Evolutionary conservation across 2,797 vertebrate species (phyloP), one percentile per base, ranked within the genome.

Genomic region (Rhinichthys osculus): DNA sequence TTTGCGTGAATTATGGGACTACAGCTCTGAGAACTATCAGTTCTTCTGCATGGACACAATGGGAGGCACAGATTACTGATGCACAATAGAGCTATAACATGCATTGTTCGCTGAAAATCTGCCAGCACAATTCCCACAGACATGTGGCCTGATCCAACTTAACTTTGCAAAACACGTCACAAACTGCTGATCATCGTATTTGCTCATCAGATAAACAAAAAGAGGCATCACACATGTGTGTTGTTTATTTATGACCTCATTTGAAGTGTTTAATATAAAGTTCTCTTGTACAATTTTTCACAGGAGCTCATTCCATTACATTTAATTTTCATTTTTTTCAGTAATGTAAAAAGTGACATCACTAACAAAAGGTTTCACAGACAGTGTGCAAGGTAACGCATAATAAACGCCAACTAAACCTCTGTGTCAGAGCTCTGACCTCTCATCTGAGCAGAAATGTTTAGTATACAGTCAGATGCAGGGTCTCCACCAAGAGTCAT

Each of bases 81-180:
- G 42, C 59, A 83, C 72, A 83, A 76, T 66, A 83, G 82, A 83
- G 71, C 82, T 7, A 66, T 33, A 66, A 83, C 71, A 76, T 11
- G 33, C 57, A 76, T 83, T 76, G 82, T 83, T 83, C 9, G 52
- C 74, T 5, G 57, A 66, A 83, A 83, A 83, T 74, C 21, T 76
- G 82, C 71, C 19, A 76, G 14, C 57, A 44, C 57, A 21, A 76
- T 76, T 83, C 82, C 82, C 82, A 83, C 57, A 83, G 27, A 66
- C 71, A 83, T 52, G 57, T 66, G 42, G 54, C 9, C 42, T 6
- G 5, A 52, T 52, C 59, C 59, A 52, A 21, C 42, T 23, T 3
- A 57, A 64, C n/a, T 64, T 30, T 1, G 4, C 9, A 30, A 78
- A 78, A 38, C 33, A 50, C 7, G 7, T n/a, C 30, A 27, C 54